Conservation (phyloP, 2,888 invertebrate species). For the Calameuta filiformis region DNA sequence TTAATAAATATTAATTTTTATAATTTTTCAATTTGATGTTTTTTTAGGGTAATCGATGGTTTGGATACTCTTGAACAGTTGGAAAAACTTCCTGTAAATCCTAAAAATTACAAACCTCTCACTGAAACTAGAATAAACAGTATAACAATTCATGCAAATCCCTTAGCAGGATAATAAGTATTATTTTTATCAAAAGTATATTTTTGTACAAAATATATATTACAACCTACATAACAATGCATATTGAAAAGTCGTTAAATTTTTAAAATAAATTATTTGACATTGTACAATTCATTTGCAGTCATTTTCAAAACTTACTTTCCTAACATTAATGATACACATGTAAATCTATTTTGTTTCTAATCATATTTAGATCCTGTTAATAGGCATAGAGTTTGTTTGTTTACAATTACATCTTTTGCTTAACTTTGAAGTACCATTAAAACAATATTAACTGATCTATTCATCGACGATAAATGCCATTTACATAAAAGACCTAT, state of each 20-base stretch:
- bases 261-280: conserved; percentile 1
- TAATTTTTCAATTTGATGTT: conserved; percentile 15
- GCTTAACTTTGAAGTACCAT: background rate
- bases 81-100: conserved; percentile 94
- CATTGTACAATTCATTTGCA: conserved; percentile 3
- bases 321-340: too few relatives aligned
- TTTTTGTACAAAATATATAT: conserved; percentile 12
- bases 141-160: conserved; percentile 98
- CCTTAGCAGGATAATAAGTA: conserved; percentile 78
- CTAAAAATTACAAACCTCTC: conserved; percentile 90
- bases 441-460: background rate
- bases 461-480: background rate
- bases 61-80: conserved; percentile 95
- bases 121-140: conserved; percentile 88
- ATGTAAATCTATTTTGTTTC: too few relatives aligned
- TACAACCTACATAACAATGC: background rate
- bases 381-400: background rate
- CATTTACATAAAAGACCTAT: too few relatives aligned
- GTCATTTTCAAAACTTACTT: too few relatives aligned
- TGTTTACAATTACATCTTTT: too few relatives aligned
- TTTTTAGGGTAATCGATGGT: conserved; percentile 94
- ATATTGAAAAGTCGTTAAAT: conserved; percentile 8
- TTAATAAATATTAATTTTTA: conserved; percentile 12
- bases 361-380: background rate
- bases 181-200: conserved; percentile 8